Conservation (phyloP, 2,888 invertebrate genomes). For the Myopa testacea region DNA sequence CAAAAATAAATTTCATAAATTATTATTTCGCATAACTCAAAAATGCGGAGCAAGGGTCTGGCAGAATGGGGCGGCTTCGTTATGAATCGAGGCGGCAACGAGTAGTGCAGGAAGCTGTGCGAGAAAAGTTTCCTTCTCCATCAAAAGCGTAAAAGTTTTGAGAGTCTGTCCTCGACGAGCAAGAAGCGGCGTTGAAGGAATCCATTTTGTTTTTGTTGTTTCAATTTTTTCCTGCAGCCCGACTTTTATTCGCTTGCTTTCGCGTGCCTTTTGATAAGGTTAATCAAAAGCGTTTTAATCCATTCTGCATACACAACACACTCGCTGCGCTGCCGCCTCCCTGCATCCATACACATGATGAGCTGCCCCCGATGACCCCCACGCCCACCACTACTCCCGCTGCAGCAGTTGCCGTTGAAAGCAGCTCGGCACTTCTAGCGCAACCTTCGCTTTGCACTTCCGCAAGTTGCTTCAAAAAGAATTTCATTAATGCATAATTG, state of each 20-base stretch:
- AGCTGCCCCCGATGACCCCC: not conserved
- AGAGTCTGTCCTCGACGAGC: not conserved
- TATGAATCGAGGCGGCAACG: not conserved
- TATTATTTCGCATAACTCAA: constrained; percentile 44
- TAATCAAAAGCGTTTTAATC: constrained; percentile 65
- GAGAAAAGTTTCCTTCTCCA: constrained; percentile 26
- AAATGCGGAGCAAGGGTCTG: constrained; percentile 9
- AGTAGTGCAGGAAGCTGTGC: not conserved
- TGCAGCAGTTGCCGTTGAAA: too few species aligned
- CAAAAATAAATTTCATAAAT: constrained; percentile 43
- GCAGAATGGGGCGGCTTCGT: too few species aligned
- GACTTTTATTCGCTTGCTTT: constrained; percentile 9
- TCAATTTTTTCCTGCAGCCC: not conserved
- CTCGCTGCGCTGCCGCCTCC: constrained; percentile 21
- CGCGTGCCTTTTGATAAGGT: constrained; percentile 59
- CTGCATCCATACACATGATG: constrained; percentile 53
- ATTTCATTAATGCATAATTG: constrained; percentile 59
- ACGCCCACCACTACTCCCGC: not conserved
- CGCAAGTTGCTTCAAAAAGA: constrained; percentile 50
- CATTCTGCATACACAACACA: constrained; percentile 53
- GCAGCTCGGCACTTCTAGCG: not conserved
- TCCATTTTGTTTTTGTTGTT: not conserved
- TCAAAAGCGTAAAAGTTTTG: constrained; percentile 32
- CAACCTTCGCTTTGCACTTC: constrained; percentile 32
- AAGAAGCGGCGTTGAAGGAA: not conserved